These are phyloP conservation scores for Fulmarus glacialis DNA, from an alignment of 2,113 vertebrate genomes.

Conservation along the genomic window DNA sequence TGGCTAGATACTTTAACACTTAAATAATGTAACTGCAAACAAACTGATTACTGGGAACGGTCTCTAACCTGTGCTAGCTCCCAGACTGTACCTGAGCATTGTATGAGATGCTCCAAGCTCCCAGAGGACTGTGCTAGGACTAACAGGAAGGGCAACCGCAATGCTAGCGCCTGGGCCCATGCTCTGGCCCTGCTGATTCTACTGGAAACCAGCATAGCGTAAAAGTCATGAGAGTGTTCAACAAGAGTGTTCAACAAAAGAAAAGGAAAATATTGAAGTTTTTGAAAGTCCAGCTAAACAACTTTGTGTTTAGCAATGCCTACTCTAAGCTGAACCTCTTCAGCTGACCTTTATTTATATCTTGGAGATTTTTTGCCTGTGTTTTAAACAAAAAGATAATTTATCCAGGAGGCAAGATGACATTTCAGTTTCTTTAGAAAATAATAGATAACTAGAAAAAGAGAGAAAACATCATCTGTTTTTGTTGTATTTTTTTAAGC, in stretches of 20 bases:
- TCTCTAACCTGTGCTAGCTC: not conserved
- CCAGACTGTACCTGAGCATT: not conserved
- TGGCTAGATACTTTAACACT: not conserved
- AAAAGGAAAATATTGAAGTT: not conserved
- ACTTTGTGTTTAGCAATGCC: not conserved
- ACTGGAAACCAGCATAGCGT: not conserved
- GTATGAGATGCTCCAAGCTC: not conserved
- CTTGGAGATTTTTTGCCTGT: not conserved
- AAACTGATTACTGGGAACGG: not conserved
- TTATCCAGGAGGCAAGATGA: constrained; percentile 58
- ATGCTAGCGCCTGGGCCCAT: fast-evolving
- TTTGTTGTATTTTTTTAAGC: not conserved
- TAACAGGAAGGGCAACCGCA: not conserved
- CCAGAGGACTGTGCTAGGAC: not conserved
- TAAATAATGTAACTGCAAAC: not conserved
- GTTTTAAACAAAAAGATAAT: constrained; percentile 53
- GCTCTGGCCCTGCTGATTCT: not conserved
- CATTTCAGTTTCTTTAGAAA: constrained; percentile 62
- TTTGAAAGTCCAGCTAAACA: not conserved
- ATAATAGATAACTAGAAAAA: constrained; percentile 53
- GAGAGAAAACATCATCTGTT: constrained; percentile 34
- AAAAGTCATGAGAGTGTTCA: not conserved
- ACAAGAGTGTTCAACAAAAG: not conserved
- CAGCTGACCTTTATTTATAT: constrained; percentile 48
- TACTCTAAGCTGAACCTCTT: not conserved